Conservation (phyloP, 2,113 vertebrate species). For the Benitochromis conjunctus region DNA sequence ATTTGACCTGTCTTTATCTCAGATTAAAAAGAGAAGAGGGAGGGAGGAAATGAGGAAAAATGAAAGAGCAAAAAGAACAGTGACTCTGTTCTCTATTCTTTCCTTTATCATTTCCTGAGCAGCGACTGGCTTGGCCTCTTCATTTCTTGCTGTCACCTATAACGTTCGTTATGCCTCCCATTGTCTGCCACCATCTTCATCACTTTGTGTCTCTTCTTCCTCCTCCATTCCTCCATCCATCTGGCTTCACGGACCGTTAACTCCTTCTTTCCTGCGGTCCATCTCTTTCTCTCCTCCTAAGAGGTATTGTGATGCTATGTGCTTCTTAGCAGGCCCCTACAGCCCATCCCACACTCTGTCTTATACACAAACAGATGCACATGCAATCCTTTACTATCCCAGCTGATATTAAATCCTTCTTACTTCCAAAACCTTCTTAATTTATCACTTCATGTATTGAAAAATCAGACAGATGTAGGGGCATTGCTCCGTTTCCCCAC, state of each 20-base stretch:
- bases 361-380: background rate
- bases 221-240: background rate
- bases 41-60: no score
- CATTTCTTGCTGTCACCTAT: background rate
- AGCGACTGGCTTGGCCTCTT: background rate
- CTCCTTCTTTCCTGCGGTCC: background rate
- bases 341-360: background rate
- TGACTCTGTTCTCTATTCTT: background rate
- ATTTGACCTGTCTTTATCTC: background rate
- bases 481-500: background rate
- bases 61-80: background rate
- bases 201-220: background rate
- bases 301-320: background rate
- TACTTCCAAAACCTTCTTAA: background rate
- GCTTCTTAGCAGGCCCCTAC: background rate
- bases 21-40: background rate
- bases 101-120: background rate
- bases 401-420: background rate
- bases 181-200: background rate
- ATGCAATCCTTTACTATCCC: background rate
- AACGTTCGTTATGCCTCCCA: background rate
- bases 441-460: slow-evolving; percentile 47
- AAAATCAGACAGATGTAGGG: slow-evolving; percentile 19
- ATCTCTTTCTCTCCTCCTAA: background rate
- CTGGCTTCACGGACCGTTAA: background rate